A percentile compares a stretch with the other conserved stretches of the same genome.
phyloP scores from a whole-genome alignment of 2,888 invertebrate genomes.

The Bellardia pandia region DNA sequence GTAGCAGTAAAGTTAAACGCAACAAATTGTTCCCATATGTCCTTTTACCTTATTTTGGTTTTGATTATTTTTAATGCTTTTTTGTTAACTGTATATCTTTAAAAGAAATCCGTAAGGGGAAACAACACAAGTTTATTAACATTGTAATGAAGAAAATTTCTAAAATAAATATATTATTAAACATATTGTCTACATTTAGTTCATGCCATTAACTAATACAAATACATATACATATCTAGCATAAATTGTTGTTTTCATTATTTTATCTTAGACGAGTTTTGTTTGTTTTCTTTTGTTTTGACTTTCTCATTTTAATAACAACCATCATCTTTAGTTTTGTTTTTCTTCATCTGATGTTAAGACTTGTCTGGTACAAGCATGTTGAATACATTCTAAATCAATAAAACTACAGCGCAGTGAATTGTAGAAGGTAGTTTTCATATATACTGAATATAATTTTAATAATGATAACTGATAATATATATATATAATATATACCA shows the following conservation, averaged over 20 bases:
- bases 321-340: not conserved
- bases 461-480: too few relatives aligned
- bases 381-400: too few relatives aligned
- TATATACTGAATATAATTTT: too few relatives aligned
- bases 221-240: too few relatives aligned
- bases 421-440: too few relatives aligned
- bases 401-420: too few relatives aligned
- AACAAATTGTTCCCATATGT: conserved; percentile 22
- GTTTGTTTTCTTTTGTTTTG: not conserved
- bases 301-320: not conserved
- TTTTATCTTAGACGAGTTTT: not conserved
- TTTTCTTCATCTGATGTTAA: not conserved
- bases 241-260: not conserved
- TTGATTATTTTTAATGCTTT: not conserved
- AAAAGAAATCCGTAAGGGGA: not conserved
- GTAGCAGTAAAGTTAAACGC: not conserved
- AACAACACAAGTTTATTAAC: conserved; percentile 31
- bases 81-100: not conserved
- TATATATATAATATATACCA: too few relatives aligned
- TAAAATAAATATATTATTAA: too few relatives aligned
- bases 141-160: not conserved
- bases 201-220: too few relatives aligned
- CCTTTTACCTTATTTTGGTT: not conserved
- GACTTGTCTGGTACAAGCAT: too few relatives aligned
- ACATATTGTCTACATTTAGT: too few relatives aligned